Base-by-base conservation (phyloP, 2,797 vertebrate species). In the Echeneis naucrates region DNA sequence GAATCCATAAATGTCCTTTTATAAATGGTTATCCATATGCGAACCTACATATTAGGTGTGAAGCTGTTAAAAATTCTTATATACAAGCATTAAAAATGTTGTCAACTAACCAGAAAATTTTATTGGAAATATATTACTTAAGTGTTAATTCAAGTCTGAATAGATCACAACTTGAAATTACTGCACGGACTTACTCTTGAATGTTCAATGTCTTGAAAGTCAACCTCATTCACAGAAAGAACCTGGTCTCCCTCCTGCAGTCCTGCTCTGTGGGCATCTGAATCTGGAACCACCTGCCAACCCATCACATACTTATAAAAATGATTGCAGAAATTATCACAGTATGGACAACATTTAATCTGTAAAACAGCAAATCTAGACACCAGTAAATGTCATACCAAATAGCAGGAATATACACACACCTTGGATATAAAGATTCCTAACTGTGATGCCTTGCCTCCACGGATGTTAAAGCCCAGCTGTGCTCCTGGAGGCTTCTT, bases 361-460 rank as follows among this genome's bases (percentile, higher is more conserved):
- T 13, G 10, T n/a, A 63, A 8, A 14, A 37, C 14, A 68, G 17
- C 32, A 69, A 38, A 6, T 17, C 7, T 24, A 3, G 37, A 26
- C 50, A 16, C 2, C 2, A 44, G 1, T 24, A 13, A 67, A 69
- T 8, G 0, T 1, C 4, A 32, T 2, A 54, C 0, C 2, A 33
- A 59, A 65, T 10, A 32, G 7, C 27, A 0, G 14, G 2, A n/a
- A 14, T 5, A 38, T 19, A 65, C 58, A 73, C 91, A 8, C 44
- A 98, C 98, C 96, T 99, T 99, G 14, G 98, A 99, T 85, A 99
- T 99, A 87, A 99, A 99, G 91, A 99, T 99, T 27, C 98, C 98
- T 73, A 99, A 83, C 89, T 99, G 97, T 0, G 98, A 99, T 2
- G 98, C 98, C 69, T 99, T 99, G 81, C 98, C 98, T 66, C 98